Conservation (phyloP, 2,113 vertebrate genomes). For the Chascanopsetta lugubris region DNA sequence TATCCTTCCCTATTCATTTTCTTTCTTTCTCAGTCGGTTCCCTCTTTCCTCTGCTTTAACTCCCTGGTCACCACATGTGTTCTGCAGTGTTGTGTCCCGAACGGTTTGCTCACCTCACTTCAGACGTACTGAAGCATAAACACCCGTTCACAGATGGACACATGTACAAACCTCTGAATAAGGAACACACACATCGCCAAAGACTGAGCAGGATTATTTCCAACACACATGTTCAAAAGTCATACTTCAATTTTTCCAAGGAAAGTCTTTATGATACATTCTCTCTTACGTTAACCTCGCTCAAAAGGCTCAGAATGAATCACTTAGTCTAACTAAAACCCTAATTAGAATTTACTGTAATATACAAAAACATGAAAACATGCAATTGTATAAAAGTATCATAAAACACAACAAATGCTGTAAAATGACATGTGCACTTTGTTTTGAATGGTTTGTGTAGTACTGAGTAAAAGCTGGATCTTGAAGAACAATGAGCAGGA, state of each 20-base stretch:
- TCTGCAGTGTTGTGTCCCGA: slow-evolving; percentile 24
- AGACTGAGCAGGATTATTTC: slow-evolving; percentile 36
- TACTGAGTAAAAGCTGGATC: too few relatives aligned
- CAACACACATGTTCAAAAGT: slow-evolving; percentile 2
- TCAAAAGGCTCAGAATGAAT: too few relatives aligned
- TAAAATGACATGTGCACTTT: too few relatives aligned
- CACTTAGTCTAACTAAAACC: neutral
- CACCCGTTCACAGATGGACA: slow-evolving; percentile 58
- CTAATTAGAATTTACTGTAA: neutral
- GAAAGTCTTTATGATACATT: slow-evolving; percentile 3
- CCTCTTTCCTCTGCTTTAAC: neutral
- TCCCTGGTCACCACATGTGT: slow-evolving; percentile 56
- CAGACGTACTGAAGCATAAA: slow-evolving; percentile 59
- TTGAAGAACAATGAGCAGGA: too few relatives aligned
- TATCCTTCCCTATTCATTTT: neutral
- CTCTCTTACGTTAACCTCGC: neutral
- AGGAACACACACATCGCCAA: slow-evolving; percentile 55
- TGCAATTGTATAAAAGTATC: too few relatives aligned
- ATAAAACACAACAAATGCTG: too few relatives aligned
- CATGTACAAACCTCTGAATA: slow-evolving; percentile 47
- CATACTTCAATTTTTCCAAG: neutral
- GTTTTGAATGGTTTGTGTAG: too few relatives aligned
- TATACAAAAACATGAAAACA: too few relatives aligned
- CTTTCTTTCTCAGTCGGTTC: neutral
- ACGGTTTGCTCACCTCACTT: slow-evolving; percentile 3